Evolutionary conservation across 2,113 vertebrate genomes (phyloP).

Genomic region (Siphamia tubifer): DNA sequence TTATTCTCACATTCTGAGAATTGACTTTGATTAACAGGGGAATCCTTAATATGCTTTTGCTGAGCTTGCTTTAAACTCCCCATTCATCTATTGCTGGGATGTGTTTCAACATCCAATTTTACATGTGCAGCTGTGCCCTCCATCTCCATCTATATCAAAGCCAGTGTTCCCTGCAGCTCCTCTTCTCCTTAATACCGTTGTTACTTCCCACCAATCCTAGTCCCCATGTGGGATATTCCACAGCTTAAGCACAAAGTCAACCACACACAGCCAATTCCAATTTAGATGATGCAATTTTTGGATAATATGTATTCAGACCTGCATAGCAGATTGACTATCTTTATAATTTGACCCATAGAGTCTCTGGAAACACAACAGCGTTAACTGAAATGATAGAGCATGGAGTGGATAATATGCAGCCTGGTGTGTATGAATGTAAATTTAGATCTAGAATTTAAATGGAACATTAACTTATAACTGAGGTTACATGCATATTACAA

Average conservation of each 20-base stretch:
- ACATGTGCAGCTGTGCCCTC: conserved; percentile 51
- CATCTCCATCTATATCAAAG: conserved; percentile 69
- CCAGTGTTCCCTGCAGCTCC: conserved; percentile 28
- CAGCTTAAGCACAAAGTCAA: conserved; percentile 43
- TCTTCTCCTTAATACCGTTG: conserved; percentile 38
- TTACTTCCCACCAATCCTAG: conserved; percentile 44
- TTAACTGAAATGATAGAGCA: conserved; percentile 11
- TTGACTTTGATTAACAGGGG: conserved; percentile 36
- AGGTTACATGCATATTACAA: background rate
- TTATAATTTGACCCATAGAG: conserved; percentile 43
- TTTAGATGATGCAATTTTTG: conserved; percentile 66
- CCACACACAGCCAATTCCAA: conserved; percentile 55
- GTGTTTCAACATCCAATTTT: conserved; percentile 71
- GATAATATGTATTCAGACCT: conserved; percentile 44
- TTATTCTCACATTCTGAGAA: conserved; percentile 31
- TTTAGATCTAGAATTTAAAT: conserved; percentile 33
- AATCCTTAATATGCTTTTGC: conserved; percentile 12
- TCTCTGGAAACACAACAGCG: background rate
- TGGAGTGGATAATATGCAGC: conserved; percentile 7
- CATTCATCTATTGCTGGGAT: conserved; percentile 49
- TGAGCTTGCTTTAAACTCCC: conserved; percentile 30
- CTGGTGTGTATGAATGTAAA: conserved; percentile 21
- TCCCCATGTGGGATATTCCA: conserved; percentile 38
- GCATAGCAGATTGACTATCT: conserved; percentile 25
- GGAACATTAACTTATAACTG: conserved; percentile 15